Conservation (phyloP, 2,797 vertebrate species). For the Momotus momota region DNA sequence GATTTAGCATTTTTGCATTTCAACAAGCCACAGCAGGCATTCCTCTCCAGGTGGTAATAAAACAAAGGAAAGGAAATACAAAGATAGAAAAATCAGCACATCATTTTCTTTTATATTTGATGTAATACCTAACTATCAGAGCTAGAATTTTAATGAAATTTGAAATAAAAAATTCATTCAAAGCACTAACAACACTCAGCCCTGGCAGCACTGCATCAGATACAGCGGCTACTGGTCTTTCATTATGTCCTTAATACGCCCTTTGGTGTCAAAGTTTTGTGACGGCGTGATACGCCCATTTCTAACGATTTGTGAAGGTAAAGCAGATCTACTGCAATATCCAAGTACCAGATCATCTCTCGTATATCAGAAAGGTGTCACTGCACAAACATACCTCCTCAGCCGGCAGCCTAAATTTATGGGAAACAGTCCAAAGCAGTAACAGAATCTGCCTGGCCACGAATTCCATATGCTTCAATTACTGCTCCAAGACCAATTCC, state of each 20-base stretch:
- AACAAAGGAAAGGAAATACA: neutral
- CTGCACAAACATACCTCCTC: neutral
- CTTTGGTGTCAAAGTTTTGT: neutral
- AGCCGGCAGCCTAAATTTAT: neutral
- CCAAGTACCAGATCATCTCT: neutral
- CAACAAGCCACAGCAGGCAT: neutral
- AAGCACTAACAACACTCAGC: neutral
- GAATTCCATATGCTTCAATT: neutral
- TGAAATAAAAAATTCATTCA: neutral
- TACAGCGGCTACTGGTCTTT: neutral
- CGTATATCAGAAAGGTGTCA: neutral
- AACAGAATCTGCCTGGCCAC: neutral
- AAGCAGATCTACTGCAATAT: neutral
- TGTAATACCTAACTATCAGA: neutral
- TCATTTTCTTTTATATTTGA: neutral
- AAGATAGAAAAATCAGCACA: neutral
- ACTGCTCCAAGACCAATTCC: neutral
- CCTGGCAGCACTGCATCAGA: neutral
- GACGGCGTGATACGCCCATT: neutral
- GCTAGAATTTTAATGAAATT: conserved; percentile 1
- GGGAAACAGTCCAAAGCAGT: neutral
- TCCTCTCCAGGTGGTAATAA: conserved; percentile 10
- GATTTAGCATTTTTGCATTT: neutral
- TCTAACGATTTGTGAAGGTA: neutral
- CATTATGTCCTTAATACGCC: neutral